Evolutionary conservation across 2,797 vertebrate species (phyloP), one percentile per base, ranked within the genome.

Genomic region (Pantherophis vulpinus): DNA sequence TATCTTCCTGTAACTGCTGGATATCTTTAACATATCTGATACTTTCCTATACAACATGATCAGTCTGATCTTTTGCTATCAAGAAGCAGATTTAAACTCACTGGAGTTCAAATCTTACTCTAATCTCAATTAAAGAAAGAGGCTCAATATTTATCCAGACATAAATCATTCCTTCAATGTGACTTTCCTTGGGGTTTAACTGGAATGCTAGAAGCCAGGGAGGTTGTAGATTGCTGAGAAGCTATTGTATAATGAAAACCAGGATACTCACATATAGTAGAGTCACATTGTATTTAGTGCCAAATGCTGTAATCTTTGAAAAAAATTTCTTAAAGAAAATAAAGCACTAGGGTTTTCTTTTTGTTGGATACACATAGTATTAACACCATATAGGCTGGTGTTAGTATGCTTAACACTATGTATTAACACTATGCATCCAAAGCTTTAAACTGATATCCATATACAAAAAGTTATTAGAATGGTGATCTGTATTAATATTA

Each of bases 11-110:
- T 27, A 74, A 86, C 16, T 1, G n/a, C 3, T 32, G 91, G 87
- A 92, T 90, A 91, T 87, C 32, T 92, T 90, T 91, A 16, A 1
- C 1, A 51, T 90, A 66, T 74, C 3, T 42, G 56, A 90, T 89
- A 83, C 58, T 92, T 92, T 47, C 70, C 42, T 23, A 25, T 83
- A 47, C 20, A 83, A 83, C 74, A 83, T 83, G 37, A 47, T 47
- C 74, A 83, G 10, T 83, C 20, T 47, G 90, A 2, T 89, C 54
- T 89, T 79, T 66, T 96, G 74, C 47, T 66, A 59, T 1, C 25
- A 86, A 66, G 90, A 87, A 91, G 92, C 5, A 94, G 88, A 91
- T 32, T 92, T 92, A 88, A 95, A 91, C 87, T 94, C 9, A 2
- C 63, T 16, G 20, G 42, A 63, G 88, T 88, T 94, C 94, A 95